Percentiles rank a stretch among this genome's conserved stretches.
Evolutionary conservation across 2,888 invertebrate species (phyloP).

Genomic region (Erpobdella octoculata): DNA sequence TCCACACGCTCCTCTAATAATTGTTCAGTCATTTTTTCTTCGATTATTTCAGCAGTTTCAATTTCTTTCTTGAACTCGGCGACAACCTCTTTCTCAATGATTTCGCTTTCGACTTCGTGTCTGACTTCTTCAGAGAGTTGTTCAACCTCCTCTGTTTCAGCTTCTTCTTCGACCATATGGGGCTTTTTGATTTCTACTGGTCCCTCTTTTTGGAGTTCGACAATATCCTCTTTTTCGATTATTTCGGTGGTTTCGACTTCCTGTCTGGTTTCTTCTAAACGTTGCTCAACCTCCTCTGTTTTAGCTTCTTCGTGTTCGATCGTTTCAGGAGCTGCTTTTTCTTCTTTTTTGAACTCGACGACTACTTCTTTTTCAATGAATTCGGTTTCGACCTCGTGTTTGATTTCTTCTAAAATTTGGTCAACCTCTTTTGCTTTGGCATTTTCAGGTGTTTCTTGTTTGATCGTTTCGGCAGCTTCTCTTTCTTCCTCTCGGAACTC

Average conservation of each 20-base stretch:
- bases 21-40: too few relatives aligned
- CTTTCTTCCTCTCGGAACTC: neutral
- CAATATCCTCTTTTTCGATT: neutral
- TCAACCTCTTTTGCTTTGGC: neutral
- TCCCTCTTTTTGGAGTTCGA: too few relatives aligned
- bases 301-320: too few relatives aligned
- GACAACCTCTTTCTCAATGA: neutral
- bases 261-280: too few relatives aligned
- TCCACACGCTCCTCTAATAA: too few relatives aligned
- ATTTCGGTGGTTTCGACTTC: neutral
- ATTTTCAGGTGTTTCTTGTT: neutral
- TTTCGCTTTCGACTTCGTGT: slow-evolving; percentile 3
- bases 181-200: neutral
- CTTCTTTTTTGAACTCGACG: too few relatives aligned
- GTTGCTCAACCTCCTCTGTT: too few relatives aligned
- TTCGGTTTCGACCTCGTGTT: neutral
- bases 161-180: neutral
- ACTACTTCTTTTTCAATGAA: neutral
- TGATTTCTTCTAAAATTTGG: neutral
- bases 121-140: too few relatives aligned
- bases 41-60: too few relatives aligned
- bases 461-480: neutral
- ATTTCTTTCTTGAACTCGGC: too few relatives aligned
- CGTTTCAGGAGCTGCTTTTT: too few relatives aligned
- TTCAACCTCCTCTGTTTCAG: neutral